Evolutionary conservation across 2,888 invertebrate species (phyloP).

Genomic region (Cosmorhoe ocellata): DNA sequence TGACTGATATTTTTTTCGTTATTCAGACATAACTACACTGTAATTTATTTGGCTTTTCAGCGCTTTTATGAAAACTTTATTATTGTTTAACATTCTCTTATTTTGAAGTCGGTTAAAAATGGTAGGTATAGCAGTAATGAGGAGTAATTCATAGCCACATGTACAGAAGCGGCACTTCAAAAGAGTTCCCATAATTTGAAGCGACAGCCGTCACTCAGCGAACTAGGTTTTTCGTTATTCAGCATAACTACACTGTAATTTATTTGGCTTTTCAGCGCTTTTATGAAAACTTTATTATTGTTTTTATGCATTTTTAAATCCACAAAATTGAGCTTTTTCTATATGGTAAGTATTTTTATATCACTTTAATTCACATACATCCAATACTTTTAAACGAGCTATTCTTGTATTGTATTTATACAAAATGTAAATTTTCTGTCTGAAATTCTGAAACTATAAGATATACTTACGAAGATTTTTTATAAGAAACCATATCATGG

Average conservation of each 20-base stretch:
- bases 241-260: constrained; percentile 6
- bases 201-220: constrained; percentile 57
- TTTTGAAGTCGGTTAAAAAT: too few relatives aligned
- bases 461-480: too few relatives aligned
- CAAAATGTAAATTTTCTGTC: too few relatives aligned
- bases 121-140: constrained; percentile 15
- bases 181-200: constrained; percentile 38
- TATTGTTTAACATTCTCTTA: not conserved
- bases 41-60: constrained; percentile 1
- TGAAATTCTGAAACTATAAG: too few relatives aligned
- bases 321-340: too few relatives aligned
- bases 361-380: too few relatives aligned
- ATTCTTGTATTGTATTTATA: too few relatives aligned
- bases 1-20: constrained; percentile 1
- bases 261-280: not conserved
- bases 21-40: constrained; percentile 3
- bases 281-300: not conserved
- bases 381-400: too few relatives aligned
- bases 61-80: not conserved
- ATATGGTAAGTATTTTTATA: too few relatives aligned
- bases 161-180: constrained; percentile 31
- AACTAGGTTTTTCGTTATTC: constrained; percentile 38
- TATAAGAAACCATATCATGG: too few relatives aligned
- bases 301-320: too few relatives aligned
- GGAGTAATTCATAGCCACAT: constrained; percentile 25